A percentile compares a stretch with the other conserved stretches of the same genome.
These are phyloP conservation scores for Penaeus indicus DNA, from an alignment of 1,140 invertebrate species.

Conservation along the genomic window DNA sequence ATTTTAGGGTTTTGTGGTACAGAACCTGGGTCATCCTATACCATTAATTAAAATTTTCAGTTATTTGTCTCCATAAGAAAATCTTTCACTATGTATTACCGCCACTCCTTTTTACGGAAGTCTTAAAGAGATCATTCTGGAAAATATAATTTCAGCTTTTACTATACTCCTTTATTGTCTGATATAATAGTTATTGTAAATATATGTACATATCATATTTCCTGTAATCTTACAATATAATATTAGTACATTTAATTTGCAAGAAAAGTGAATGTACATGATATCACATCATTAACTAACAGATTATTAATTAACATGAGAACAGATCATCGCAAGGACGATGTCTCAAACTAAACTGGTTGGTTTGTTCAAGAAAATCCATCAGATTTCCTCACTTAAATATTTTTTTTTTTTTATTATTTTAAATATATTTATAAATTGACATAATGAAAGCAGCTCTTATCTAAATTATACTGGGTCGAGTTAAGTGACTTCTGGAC, in stretches of 20 bases:
- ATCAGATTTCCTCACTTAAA: too few species aligned
- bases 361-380: too few species aligned
- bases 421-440: slow-evolving; percentile 16
- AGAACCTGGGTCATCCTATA: too few species aligned
- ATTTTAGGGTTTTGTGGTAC: not conserved
- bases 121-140: not conserved
- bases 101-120: not conserved
- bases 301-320: not conserved
- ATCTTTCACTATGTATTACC: slow-evolving; percentile 6
- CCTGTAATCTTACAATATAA: not conserved
- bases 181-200: slow-evolving; percentile 4
- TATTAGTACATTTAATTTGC: slow-evolving; percentile 30
- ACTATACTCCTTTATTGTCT: slow-evolving; percentile 28
- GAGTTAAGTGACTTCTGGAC: slow-evolving; percentile 7
- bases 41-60: too few species aligned
- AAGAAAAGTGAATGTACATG: slow-evolving; percentile 2
- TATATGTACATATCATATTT: slow-evolving; percentile 26
- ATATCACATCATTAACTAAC: slow-evolving; percentile 31
- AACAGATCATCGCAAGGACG: not conserved
- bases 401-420: not conserved
- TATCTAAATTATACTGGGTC: slow-evolving; percentile 17
- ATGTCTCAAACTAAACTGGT: not conserved
- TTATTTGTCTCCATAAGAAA: not conserved
- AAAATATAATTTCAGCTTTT: slow-evolving; percentile 30
- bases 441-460: not conserved